phyloP scores from a whole-genome alignment of 1,140 invertebrate species.

The Brachionus sp. region DNA sequence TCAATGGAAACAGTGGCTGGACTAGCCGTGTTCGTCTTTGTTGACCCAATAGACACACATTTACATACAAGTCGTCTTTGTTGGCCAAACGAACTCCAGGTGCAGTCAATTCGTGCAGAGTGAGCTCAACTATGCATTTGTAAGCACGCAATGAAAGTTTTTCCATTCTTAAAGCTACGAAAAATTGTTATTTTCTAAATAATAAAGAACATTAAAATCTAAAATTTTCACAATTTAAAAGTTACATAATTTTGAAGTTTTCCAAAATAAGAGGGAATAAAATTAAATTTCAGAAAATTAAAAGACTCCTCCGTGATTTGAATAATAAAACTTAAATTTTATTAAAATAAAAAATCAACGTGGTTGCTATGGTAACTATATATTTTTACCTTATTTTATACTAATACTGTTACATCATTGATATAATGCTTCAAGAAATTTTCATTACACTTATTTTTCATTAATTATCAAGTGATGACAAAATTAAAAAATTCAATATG shows the following conservation, averaged over 20 bases:
- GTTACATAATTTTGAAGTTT: not conserved
- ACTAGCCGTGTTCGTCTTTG: constrained; percentile 53
- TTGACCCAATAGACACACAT: constrained; percentile 55
- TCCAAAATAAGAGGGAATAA: not conserved
- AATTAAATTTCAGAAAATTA: not conserved
- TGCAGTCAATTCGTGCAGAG: constrained; percentile 53
- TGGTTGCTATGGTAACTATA: not conserved
- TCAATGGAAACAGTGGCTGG: constrained; percentile 53
- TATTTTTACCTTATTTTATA: not conserved
- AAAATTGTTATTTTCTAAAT: not conserved
- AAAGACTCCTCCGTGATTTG: not conserved
- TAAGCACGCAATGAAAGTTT: constrained; percentile 54
- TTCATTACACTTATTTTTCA: not conserved
- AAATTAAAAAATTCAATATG: not conserved
- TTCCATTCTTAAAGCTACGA: constrained; percentile 4
- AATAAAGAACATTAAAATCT: not conserved
- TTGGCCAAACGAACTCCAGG: constrained; percentile 57
- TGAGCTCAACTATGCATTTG: constrained; percentile 53
- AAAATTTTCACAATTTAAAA: not conserved
- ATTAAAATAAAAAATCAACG: constrained; percentile 22
- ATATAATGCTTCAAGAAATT: not conserved
- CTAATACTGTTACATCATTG: constrained; percentile 11
- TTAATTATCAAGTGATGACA: not conserved
- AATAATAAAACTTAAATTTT: not conserved
- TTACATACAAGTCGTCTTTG: constrained; percentile 55